Evolutionary conservation across 92 coral and sea anemone genomes (phyloP), one percentile per base, ranked within the genome.

Genomic region (Epizoanthus rinbou): DNA sequence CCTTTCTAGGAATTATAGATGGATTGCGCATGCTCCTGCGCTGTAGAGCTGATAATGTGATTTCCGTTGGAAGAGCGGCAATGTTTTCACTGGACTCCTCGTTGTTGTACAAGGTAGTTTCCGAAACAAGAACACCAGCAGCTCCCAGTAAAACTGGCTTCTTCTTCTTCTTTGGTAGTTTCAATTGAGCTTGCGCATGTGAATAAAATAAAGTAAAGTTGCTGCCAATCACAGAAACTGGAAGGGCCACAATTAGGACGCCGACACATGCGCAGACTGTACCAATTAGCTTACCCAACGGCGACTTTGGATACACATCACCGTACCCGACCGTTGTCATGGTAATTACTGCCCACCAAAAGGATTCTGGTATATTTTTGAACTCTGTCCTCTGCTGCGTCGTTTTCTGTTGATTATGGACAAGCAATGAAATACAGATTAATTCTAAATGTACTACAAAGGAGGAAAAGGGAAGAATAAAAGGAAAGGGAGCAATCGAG

Each of bases 321-420:
- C 99, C 99, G 71, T 97, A 97, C 5, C 99, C 99, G 24, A 97
- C 99, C 19, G 99, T 97, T 85, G 99, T 97, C 99, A 97, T 97
- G 90, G 99, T 97, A 79, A 97, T 97, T 0, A 97, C 95, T 35
- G 99, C 99, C 99, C 99, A 97, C 99, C 99, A 97, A 73, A 97
- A 97, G 57, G 98, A 80, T 64, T 90, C 96, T 54, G 99, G 99
- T 57, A 97, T 97, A 75, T 93, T 97, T 8, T 54, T 24, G 76
- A 97, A 97, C 69, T 89, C 81, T 4, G 14, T 43, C 6, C 23
- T 16, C 0, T 22, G 80, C 19, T 17, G 2, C 15, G 54, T 1
- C 15, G 54, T 64, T 71, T 3, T 86, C 92, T 76, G 69, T 73
- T 66, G 76, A 85, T 63, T 13, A 70, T 89, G 81, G 89, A 43